A percentile compares a stretch with the other conserved stretches of the same genome.
Evolutionary conservation across 2,797 vertebrate genomes (phyloP).

Genomic region (Sebastes diploproa): DNA sequence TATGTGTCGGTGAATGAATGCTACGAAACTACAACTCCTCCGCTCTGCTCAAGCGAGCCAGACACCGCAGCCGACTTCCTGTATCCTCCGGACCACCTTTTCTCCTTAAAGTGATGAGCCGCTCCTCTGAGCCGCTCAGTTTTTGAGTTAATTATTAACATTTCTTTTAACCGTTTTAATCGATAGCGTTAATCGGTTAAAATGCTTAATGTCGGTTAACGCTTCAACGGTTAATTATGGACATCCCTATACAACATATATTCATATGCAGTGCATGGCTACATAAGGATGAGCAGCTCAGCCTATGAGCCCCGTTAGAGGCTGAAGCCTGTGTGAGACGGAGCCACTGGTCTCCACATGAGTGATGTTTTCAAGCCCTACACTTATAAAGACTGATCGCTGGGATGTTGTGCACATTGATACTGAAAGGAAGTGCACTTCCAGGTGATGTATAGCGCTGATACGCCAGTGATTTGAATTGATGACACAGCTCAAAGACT

Average conservation of each 20-base stretch:
- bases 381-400: slow-evolving; percentile 1
- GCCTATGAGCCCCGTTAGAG: background rate
- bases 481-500: slow-evolving; percentile 10
- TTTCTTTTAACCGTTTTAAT: too few relatives aligned
- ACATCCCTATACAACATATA: background rate
- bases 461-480: slow-evolving; percentile 19
- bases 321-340: slow-evolving; percentile 5
- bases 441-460: slow-evolving; percentile 12
- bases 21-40: too few relatives aligned
- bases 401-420: background rate
- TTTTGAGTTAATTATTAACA: too few relatives aligned
- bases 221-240: too few relatives aligned
- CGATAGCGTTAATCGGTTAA: too few relatives aligned
- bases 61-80: rapidly evolving
- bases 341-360: slow-evolving; percentile 8
- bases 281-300: background rate
- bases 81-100: too few relatives aligned
- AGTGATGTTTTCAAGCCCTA: background rate
- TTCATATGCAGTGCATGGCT: background rate
- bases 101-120: too few relatives aligned
- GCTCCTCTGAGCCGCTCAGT: too few relatives aligned
- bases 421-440: slow-evolving; percentile 11
- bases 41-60: too few relatives aligned
- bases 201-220: too few relatives aligned
- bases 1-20: too few relatives aligned